Evolutionary conservation across 2,888 invertebrate genomes (phyloP), one percentile per base, ranked within the genome.

Genomic region (Anaspis maculata): DNA sequence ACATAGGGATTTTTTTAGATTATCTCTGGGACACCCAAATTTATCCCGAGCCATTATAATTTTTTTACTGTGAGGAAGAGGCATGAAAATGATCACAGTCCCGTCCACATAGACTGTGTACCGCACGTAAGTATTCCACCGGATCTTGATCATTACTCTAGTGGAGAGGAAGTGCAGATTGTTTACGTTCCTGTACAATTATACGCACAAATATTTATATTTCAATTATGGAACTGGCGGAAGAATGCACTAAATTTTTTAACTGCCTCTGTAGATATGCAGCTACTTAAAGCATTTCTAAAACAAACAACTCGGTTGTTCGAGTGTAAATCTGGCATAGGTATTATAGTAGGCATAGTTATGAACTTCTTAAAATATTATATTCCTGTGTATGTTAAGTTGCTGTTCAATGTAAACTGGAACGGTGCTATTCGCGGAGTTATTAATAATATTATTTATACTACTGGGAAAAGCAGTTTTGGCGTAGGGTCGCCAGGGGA

Each of bases 381-480:
- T 45, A 46, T 46, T 48, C 45, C 45, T 46, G 52, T 48, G 50
- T 52, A 49, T 52, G 48, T 50, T 47, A 47, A 47, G 40, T 46
- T 41, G 33, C 43, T 49, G 46, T 42, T 48, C 47, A 39, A 41
- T 44, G 44, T 49, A 49, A 48, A 50, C 49, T 44, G 32, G 40
- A 48, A 42, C 37, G 32, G 40, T 42, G 38, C 39, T 43, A 42
- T 40, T 45, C 34, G 39, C 36, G 34, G 30, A 15, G 34, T 45
- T 39, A 37, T 39, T 36, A 39, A 41, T 42, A 41, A 39, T 43
- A 45, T 40, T n/a, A n/a, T n/a, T n/a, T n/a, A n/a, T n/a, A n/a
- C n/a, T n/a, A n/a, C n/a, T n/a, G n/a, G n/a, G n/a, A n/a, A n/a
- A n/a, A n/a, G n/a, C n/a, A n/a, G n/a, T n/a, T n/a, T n/a, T n/a